A percentile compares a stretch with the other conserved stretches of the same genome.
phyloP scores from a whole-genome alignment of 2,113 vertebrate species.

The Apteryx owenii region DNA sequence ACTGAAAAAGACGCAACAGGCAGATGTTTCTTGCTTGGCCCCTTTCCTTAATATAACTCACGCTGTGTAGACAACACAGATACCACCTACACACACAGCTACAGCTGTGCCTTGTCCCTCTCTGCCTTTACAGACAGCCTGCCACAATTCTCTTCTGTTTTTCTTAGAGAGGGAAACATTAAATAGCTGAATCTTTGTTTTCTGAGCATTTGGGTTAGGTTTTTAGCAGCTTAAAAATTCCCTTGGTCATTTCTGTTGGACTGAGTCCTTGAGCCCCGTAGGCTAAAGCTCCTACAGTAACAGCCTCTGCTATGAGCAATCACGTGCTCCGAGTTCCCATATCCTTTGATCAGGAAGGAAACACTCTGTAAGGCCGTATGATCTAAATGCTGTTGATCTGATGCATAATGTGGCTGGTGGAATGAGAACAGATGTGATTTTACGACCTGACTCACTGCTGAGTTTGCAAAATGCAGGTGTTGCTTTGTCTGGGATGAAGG shows the following conservation, averaged over 20 bases:
- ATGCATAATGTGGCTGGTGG: not conserved
- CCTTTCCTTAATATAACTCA: not conserved
- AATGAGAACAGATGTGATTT: not conserved
- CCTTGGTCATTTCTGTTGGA: not conserved
- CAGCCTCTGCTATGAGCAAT: not conserved
- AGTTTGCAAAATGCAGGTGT: not conserved
- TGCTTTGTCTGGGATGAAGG: not conserved
- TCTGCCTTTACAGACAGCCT: not conserved
- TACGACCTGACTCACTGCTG: not conserved
- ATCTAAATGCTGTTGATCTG: not conserved
- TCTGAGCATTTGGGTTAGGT: not conserved
- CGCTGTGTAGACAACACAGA: not conserved
- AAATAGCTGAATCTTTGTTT: not conserved
- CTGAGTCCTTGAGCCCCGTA: not conserved
- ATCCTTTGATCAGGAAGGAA: not conserved
- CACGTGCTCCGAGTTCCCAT: rapidly evolving
- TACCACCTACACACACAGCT: not conserved
- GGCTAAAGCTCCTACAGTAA: not conserved
- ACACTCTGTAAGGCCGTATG: rapidly evolving
- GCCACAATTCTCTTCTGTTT: not conserved
- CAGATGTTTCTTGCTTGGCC: not conserved
- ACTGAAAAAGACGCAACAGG: not conserved
- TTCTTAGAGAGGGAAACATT: not conserved
- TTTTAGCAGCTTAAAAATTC: not conserved
- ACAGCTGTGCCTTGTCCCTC: not conserved